Conservation (phyloP, 2,888 invertebrate species). For the Catocala sponsa region DNA sequence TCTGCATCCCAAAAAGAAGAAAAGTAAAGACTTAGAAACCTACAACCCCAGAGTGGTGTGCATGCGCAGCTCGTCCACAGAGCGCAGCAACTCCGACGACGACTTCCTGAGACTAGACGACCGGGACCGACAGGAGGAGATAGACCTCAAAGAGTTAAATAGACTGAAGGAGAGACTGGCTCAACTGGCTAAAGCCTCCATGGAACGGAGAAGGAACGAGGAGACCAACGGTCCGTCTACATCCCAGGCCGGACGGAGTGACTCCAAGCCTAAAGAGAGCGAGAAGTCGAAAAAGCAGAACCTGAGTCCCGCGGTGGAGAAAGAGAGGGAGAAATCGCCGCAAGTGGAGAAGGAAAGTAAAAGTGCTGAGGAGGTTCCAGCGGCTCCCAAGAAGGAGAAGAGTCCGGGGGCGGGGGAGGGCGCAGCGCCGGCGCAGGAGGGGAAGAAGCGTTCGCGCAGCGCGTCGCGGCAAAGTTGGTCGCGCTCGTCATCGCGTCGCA, state of each 20-base stretch:
- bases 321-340: constrained; percentile 53
- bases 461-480: constrained; percentile 68
- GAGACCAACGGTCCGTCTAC: constrained; percentile 67
- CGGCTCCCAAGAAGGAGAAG: constrained; percentile 50
- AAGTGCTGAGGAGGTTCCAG: constrained; percentile 33
- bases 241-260: constrained; percentile 48
- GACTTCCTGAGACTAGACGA: constrained; percentile 86
- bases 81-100: constrained; percentile 87
- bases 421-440: constrained; percentile 37
- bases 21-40: constrained; percentile 57
- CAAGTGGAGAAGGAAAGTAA: constrained; percentile 19
- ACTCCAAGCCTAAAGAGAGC: constrained; percentile 30
- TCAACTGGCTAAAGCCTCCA: constrained; percentile 91
- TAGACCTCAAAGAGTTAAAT: constrained; percentile 89
- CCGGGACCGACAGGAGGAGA: constrained; percentile 82
- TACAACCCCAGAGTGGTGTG: constrained; percentile 84
- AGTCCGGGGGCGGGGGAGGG: constrained; percentile 56
- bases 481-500: constrained; percentile 69
- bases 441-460: constrained; percentile 59
- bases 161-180: constrained; percentile 90
- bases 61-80: constrained; percentile 88
- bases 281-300: constrained; percentile 34
- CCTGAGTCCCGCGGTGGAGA: constrained; percentile 38
- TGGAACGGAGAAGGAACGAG: constrained; percentile 63
- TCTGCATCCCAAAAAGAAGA: constrained; percentile 66